These are phyloP conservation scores for Piliocolobus tephrosceles DNA, from an alignment of 2,113 vertebrate genomes.

Conservation along the genomic window DNA sequence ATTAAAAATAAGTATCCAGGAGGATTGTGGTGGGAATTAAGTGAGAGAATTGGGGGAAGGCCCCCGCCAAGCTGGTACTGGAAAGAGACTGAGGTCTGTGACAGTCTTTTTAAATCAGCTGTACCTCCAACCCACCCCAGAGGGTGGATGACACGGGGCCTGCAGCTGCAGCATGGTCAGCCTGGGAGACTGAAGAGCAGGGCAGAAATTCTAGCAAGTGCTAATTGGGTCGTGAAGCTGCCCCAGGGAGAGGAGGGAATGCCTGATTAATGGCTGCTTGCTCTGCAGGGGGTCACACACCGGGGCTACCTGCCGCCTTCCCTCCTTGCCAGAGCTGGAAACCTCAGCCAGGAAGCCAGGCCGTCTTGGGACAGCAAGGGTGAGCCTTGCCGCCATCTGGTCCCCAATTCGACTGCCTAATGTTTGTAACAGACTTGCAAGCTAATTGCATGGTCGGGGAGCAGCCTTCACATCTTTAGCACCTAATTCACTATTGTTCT, in stretches of 20 bases:
- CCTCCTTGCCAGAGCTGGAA: slow-evolving; percentile 76
- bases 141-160: background rate
- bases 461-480: slow-evolving; percentile 86
- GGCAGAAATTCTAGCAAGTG: slow-evolving; percentile 79
- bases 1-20: background rate
- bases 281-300: slow-evolving; percentile 64
- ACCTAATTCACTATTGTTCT: slow-evolving; percentile 87
- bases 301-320: slow-evolving; percentile 79
- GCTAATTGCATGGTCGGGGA: slow-evolving; percentile 85
- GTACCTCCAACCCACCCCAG: background rate
- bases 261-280: slow-evolving; percentile 68
- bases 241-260: slow-evolving; percentile 35
- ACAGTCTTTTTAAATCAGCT: background rate
- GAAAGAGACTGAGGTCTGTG: background rate
- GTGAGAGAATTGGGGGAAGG: background rate
- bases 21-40: background rate
- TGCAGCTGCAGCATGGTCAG: slow-evolving; percentile 32
- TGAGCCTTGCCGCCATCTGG: slow-evolving; percentile 81
- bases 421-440: slow-evolving; percentile 85
- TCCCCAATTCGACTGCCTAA: slow-evolving; percentile 80
- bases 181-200: slow-evolving; percentile 30
- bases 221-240: slow-evolving; percentile 77
- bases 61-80: background rate
- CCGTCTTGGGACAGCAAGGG: slow-evolving; percentile 72
- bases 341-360: slow-evolving; percentile 79